These are phyloP conservation scores for Lithosia quadra DNA, from an alignment of 2,888 invertebrate species.

Conservation along the genomic window DNA sequence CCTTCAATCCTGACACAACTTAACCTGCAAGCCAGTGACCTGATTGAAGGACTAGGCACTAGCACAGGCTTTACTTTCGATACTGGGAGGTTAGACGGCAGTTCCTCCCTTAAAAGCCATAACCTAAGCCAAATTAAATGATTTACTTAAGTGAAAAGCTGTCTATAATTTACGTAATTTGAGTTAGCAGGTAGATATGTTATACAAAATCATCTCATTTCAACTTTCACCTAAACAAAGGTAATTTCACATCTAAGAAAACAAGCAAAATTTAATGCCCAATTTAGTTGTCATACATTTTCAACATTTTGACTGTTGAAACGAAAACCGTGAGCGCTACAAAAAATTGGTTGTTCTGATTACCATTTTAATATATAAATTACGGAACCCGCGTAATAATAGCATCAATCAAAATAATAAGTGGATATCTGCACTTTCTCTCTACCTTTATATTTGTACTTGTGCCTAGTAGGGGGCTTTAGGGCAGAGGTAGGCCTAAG, in stretches of 20 bases:
- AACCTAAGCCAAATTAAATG: no score
- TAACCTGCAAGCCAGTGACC: no score
- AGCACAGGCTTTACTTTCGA: no score
- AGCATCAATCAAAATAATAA: neutral
- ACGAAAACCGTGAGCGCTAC: slow-evolving; percentile 8
- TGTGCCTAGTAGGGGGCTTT: neutral
- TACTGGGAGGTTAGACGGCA: no score
- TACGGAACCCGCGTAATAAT: slow-evolving; percentile 8
- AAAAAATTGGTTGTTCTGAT: slow-evolving; percentile 6
- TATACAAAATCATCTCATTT: neutral
- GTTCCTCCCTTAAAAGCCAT: no score
- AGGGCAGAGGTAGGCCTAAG: no score
- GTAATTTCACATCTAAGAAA: neutral
- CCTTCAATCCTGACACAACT: no score
- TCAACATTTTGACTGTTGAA: slow-evolving; percentile 10
- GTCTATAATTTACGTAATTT: no score
- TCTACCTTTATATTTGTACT: neutral
- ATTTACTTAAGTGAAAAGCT: no score
- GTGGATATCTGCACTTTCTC: neutral
- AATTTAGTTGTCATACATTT: slow-evolving; percentile 1
- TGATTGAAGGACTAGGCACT: no score
- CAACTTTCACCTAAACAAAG: neutral
- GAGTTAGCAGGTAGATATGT: no score
- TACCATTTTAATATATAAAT: slow-evolving; percentile 19
- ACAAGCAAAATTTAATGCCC: neutral